phyloP scores from a whole-genome alignment of 1,140 invertebrate species.

The Macrocentrus cingulum region DNA sequence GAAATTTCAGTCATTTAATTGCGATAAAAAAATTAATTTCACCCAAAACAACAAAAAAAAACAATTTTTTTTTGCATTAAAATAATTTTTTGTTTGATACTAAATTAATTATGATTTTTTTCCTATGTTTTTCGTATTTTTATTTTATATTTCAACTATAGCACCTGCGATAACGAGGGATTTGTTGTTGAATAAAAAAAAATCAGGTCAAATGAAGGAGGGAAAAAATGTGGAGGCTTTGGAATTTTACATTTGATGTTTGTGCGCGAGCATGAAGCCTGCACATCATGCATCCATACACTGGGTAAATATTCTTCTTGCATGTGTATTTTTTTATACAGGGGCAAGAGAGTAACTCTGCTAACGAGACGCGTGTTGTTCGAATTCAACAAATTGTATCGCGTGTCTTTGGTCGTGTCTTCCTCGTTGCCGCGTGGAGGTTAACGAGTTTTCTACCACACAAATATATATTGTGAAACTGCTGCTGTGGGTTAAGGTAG shows the following conservation, averaged over 20 bases:
- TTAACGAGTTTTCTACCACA: not conserved
- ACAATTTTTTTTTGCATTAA: not conserved
- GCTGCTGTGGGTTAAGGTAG: no score
- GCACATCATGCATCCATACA: no score
- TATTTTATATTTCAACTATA: no score
- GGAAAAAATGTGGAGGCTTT: no score
- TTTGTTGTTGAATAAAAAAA: no score
- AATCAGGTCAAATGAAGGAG: no score
- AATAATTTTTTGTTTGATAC: not conserved
- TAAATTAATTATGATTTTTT: not conserved
- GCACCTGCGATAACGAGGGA: no score
- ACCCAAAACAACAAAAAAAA: no score
- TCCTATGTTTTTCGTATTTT: not conserved
- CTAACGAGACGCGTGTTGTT: conserved; percentile 18
- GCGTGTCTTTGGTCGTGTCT: conserved; percentile 11
- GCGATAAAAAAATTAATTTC: no score
- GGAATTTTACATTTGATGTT: no score
- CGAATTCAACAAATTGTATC: conserved; percentile 20
- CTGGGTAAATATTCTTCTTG: not conserved
- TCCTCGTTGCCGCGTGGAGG: not conserved
- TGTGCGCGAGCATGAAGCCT: no score
- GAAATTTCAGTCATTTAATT: no score
- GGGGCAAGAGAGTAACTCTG: not conserved
- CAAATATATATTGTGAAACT: not conserved
- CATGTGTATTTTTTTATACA: not conserved